phyloP scores from a whole-genome alignment of 2,113 vertebrate species.

The Catagonus wagneri region DNA sequence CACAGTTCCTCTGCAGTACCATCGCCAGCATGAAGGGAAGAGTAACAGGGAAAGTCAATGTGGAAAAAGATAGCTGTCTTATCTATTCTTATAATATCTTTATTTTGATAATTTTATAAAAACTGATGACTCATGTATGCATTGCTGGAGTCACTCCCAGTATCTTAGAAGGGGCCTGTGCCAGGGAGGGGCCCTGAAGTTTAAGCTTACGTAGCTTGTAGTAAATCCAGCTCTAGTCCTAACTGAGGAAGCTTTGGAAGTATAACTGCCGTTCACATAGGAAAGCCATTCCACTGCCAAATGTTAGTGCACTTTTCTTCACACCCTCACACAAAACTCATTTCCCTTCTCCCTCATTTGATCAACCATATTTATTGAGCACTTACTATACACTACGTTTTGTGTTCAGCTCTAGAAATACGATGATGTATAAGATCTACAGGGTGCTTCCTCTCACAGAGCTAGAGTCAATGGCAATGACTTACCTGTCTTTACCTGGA shows the following conservation, averaged over 20 bases:
- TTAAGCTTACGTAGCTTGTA: neutral
- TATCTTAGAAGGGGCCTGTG: neutral
- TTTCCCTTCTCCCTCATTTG: neutral
- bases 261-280: neutral
- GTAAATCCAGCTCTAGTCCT: neutral
- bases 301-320: neutral
- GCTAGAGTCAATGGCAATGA: neutral
- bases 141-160: neutral
- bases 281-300: neutral
- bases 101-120: neutral
- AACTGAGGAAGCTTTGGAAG: neutral
- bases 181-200: neutral
- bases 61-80: neutral
- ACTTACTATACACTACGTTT: neutral
- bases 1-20: neutral
- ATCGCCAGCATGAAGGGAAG: neutral
- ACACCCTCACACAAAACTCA: neutral
- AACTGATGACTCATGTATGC: neutral
- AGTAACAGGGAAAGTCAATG: neutral
- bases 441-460: neutral
- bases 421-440: neutral
- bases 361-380: neutral
- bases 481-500: neutral
- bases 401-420: neutral
- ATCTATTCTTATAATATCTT: neutral